Base-by-base conservation (phyloP, 2,113 vertebrate species). In the Sander lucioperca region DNA sequence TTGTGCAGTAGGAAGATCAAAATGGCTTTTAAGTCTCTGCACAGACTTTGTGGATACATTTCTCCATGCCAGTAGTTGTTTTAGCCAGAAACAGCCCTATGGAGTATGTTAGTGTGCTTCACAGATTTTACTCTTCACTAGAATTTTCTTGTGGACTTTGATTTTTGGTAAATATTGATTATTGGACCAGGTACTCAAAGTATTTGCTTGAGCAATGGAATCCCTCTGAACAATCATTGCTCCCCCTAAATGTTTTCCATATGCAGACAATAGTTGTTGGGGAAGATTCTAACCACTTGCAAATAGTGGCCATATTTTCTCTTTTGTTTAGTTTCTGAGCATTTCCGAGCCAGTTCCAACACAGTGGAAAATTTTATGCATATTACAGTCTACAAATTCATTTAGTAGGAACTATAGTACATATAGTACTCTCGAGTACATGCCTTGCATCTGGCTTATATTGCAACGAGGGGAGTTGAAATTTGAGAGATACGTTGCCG, bases 111-210 rank as follows among this genome's bases (percentile, higher is more conserved):
- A 9, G 39, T 33, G 19, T 57, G 3, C n/a, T 27, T 16, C 3
- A 25, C 57, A 62, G 7, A 69, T 6, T 50, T 81, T 53, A 57
- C 51, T 45, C 25, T 70, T 54, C 61, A 53, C 0, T 18, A 23
- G 61, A 45, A 36, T n/a, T 71, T 63, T 56, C 25, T 79, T 2
- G 8, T 84, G 85, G 87, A 86, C 87, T 88, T 91, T 84, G 77
- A 30, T 54, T 74, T 82, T 72, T 74, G 13, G 39, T 13, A 9
- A 9, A 74, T 77, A 68, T 81, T 86, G 80, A 84, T 75, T 78
- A 10, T 56, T 68, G 21, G 47, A 50, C 70, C 56, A 54, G 16
- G 27, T n/a, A 21, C 36, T 70, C 43, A 16, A 51, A 54, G 33
- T 84, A 45, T 84, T 86, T 85, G 73, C 54, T 54, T 74, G 70